Evolutionary conservation across 2,113 vertebrate genomes (phyloP), one percentile per base, ranked within the genome.

Genomic region (Eurypyga helias): DNA sequence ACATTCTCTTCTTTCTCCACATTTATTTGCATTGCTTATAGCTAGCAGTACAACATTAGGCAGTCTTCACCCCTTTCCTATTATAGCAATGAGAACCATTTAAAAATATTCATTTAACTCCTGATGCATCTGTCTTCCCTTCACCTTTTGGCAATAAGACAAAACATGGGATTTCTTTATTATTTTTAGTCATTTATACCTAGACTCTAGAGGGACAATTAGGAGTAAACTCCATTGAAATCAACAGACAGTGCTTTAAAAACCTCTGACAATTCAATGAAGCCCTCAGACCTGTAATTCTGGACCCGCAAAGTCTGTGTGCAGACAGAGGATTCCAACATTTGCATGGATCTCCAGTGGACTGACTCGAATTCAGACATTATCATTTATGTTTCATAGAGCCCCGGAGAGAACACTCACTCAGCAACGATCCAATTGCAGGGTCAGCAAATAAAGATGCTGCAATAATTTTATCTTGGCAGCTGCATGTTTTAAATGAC

Each of bases 241-340:
- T 28, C 57, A 65, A 21, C 45, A 87, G 48, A 67, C 15, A 26
- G 61, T 34, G 90, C 46, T 84, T 94, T 18, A 23, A 77, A 80
- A 85, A 21, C 29, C 58, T 83, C 0, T 66, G 65, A 29, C 17
- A 34, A 28, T 1, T 26, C 65, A 34, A 19, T 7, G 48, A 60
- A 76, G 64, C 49, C 69, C 94, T 78, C 88, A 71, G 61, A 91
- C 76, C 90, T 91, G 87, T 54, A 75, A 91, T 75, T 93, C 73
- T 58, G 87, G 92, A 87, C 60, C 64, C 93, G 87, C 76, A 91
- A 54, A 86, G 3, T 1, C 62, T 21, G 31, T 4, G 25, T 21
- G 66, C 61, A 87, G 60, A 34, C 64, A 45, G 70, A 70, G 34
- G 23, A 41, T 67, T 92, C 46, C 58, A 57, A 45, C 51, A 45